These are phyloP conservation scores for Sminthopsis crassicaudata DNA, from an alignment of 2,113 vertebrate species.

Conservation along the genomic window DNA sequence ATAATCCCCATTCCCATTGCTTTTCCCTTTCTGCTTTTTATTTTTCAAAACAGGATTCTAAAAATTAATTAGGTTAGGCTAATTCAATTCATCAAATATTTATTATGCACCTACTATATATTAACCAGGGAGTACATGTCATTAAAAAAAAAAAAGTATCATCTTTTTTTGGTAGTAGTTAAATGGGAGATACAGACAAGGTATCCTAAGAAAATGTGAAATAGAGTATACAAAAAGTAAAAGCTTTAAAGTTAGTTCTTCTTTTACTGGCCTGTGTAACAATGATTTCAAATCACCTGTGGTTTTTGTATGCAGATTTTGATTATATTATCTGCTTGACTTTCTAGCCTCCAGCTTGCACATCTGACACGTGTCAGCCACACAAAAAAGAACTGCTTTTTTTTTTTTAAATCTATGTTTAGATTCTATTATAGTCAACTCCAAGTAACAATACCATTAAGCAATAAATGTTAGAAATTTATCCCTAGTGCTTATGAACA, in stretches of 20 bases:
- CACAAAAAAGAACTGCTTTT: neutral
- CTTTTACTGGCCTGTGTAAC: neutral
- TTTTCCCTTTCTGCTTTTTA: neutral
- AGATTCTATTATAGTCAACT: neutral
- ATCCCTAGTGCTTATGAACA: neutral
- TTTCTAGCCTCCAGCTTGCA: neutral
- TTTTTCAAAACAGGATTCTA: neutral
- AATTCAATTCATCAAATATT: neutral
- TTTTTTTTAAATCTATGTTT: neutral
- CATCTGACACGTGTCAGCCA: neutral
- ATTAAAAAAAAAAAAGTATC: no score
- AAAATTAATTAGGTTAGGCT: neutral
- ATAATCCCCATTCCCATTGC: neutral
- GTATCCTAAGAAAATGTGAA: neutral
- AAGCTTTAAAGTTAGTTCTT: neutral
- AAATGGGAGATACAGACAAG: neutral
- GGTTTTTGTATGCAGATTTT: neutral
- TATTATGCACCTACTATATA: neutral
- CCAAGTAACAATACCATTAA: neutral
- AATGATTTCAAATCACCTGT: neutral
- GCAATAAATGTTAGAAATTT: neutral
- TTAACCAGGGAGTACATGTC: neutral
- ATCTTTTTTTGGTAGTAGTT: neutral
- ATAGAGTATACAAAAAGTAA: neutral
- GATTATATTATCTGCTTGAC: neutral